Evolutionary conservation across 2,113 vertebrate genomes (phyloP).

Genomic region (Cyanistes caeruleus): DNA sequence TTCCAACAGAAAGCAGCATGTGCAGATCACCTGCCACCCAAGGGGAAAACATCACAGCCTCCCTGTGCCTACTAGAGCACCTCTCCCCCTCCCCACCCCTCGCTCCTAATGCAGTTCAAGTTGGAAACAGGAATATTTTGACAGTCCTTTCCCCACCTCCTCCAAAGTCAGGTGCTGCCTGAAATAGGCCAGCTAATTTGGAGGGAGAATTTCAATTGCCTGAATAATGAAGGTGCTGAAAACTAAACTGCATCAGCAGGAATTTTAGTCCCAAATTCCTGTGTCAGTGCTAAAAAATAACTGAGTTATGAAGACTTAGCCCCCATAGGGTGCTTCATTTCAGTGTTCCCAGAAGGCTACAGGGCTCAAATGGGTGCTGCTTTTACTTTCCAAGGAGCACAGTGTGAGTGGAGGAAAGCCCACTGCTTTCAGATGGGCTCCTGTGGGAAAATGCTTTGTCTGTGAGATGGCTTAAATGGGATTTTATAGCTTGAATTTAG

Average conservation of each 20-base stretch:
- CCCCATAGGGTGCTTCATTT: not conserved
- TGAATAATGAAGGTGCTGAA: slow-evolving; percentile 9
- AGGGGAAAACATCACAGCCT: not conserved
- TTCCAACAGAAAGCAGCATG: not conserved
- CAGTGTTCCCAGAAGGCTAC: not conserved
- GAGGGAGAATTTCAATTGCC: not conserved
- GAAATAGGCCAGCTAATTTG: not conserved
- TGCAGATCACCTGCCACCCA: not conserved
- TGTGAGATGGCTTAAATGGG: not conserved
- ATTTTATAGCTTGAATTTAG: not conserved
- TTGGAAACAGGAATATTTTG: slow-evolving; percentile 19
- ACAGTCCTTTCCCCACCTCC: not conserved
- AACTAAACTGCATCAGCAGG: not conserved
- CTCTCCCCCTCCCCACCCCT: not conserved
- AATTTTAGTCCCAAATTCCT: not conserved
- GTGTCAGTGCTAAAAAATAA: not conserved
- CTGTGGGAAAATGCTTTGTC: not conserved
- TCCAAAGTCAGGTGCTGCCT: not conserved
- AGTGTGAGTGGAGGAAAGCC: not conserved
- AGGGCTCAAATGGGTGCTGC: not conserved
- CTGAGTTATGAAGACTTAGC: not conserved
- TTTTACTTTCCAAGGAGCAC: not conserved
- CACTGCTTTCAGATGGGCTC: not conserved
- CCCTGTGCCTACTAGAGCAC: not conserved
- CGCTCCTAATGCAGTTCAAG: not conserved